phyloP scores from a whole-genome alignment of 1,140 invertebrate genomes.

The Cylas formicarius region DNA sequence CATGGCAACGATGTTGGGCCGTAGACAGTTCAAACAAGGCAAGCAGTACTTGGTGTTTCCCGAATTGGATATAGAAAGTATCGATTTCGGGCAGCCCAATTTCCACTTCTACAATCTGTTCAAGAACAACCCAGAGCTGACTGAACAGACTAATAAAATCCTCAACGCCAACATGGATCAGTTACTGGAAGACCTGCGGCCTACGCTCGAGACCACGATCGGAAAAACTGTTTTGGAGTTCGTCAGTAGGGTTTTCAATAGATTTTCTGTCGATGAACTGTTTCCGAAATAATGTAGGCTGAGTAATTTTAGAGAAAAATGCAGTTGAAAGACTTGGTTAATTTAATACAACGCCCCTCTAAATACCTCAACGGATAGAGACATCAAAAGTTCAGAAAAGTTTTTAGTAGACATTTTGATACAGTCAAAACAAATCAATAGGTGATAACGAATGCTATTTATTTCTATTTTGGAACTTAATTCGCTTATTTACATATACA shows the following conservation, averaged over 20 bases:
- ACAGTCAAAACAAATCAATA: no score
- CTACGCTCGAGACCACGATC: constrained; percentile 21
- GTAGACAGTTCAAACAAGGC: constrained; percentile 15
- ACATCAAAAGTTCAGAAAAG: no score
- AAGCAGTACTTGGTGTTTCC: constrained; percentile 19
- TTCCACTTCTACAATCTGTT: constrained; percentile 16
- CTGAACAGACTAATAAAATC: constrained; percentile 32
- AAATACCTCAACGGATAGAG: no score
- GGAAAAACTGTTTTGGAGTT: constrained; percentile 23
- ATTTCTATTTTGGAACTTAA: no score
- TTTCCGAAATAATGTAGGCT: constrained; percentile 19
- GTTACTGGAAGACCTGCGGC: constrained; percentile 22
- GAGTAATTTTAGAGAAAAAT: no score
- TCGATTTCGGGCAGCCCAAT: constrained; percentile 17
- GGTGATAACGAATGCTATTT: no score
- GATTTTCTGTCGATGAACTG: constrained; percentile 28
- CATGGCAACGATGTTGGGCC: constrained; percentile 15
- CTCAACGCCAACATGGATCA: constrained; percentile 26
- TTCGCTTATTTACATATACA: no score
- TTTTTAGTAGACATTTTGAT: no score
- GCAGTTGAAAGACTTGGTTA: no score
- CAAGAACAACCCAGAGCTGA: constrained; percentile 23
- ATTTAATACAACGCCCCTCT: no score
- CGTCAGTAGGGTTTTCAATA: constrained; percentile 22
- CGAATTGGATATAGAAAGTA: constrained; percentile 12